Percentiles rank a stretch among this genome's conserved stretches.
Conservation (phyloP, 1,140 invertebrate genomes). For the Maniola jurtina region DNA sequence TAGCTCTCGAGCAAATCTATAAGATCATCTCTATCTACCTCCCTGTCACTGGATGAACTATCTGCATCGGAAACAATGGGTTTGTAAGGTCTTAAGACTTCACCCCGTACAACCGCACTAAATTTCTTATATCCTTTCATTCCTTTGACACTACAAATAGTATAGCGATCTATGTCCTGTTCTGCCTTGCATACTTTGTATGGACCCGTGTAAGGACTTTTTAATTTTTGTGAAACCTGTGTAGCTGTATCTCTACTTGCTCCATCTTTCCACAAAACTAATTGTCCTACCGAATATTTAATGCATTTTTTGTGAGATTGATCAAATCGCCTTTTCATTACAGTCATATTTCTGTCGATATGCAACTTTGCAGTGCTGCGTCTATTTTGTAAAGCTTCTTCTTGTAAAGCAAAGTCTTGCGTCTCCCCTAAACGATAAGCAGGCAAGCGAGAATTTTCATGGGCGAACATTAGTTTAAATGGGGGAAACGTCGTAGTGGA, state of each 20-base stretch:
- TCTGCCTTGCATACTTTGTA: constrained; percentile 29
- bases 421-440: not conserved
- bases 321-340: constrained; percentile 27
- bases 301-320: constrained; percentile 22
- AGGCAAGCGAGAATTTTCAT: constrained; percentile 20
- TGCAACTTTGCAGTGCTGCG: constrained; percentile 12
- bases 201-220: constrained; percentile 19
- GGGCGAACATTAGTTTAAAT: no score
- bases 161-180: constrained; percentile 20
- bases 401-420: not conserved
- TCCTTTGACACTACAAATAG: constrained; percentile 32
- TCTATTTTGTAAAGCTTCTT: not conserved
- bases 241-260: constrained; percentile 16
- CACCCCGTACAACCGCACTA: constrained; percentile 22
- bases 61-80: constrained; percentile 4
- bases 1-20: constrained; percentile 30
- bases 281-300: constrained; percentile 30
- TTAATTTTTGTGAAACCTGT: constrained; percentile 19
- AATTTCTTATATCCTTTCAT: constrained; percentile 34
- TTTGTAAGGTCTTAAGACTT: constrained; percentile 23
- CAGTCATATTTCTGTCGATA: constrained; percentile 27
- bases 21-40: constrained; percentile 29
- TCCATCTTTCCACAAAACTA: constrained; percentile 28
- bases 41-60: constrained; percentile 21
- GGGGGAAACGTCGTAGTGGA: no score